Conservation (phyloP, 1,140 invertebrate species). For the Macrosteles quadrilineatus region DNA sequence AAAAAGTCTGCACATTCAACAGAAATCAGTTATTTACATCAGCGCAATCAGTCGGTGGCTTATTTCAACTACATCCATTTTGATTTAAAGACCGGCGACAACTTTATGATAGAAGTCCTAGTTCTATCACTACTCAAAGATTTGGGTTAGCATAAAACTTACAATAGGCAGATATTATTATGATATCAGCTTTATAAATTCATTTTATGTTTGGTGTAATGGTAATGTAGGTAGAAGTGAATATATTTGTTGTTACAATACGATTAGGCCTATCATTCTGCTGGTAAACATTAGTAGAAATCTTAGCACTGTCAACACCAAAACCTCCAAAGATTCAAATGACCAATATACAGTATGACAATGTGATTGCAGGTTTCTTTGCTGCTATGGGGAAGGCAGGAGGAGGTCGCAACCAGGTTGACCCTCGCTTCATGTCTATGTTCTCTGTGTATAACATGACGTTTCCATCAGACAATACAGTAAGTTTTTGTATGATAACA, state of each 20-base stretch:
- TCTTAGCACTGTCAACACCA: neutral
- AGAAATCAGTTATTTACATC: no score
- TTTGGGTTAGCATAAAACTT: no score
- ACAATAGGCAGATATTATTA: no score
- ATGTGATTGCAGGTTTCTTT: constrained; percentile 61
- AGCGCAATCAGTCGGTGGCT: no score
- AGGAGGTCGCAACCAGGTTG: constrained; percentile 84
- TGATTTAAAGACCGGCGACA: no score
- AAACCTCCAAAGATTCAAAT: neutral
- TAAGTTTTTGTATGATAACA: constrained; percentile 48
- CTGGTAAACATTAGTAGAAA: neutral
- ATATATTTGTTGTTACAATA: neutral
- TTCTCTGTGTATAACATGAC: constrained; percentile 85
- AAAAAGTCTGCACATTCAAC: no score
- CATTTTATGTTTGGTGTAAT: no score
- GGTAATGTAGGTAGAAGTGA: no score
- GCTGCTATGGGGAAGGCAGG: constrained; percentile 81
- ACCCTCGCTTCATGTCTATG: constrained; percentile 86
- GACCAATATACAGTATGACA: neutral
- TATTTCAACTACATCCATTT: no score
- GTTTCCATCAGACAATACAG: constrained; percentile 73
- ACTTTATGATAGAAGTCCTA: no score
- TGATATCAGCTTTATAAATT: no score
- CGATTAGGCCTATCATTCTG: neutral
- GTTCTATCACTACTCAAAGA: no score